phyloP scores from a whole-genome alignment of 1,140 invertebrate genomes.

The Trichomalopsis sarcophagae region DNA sequence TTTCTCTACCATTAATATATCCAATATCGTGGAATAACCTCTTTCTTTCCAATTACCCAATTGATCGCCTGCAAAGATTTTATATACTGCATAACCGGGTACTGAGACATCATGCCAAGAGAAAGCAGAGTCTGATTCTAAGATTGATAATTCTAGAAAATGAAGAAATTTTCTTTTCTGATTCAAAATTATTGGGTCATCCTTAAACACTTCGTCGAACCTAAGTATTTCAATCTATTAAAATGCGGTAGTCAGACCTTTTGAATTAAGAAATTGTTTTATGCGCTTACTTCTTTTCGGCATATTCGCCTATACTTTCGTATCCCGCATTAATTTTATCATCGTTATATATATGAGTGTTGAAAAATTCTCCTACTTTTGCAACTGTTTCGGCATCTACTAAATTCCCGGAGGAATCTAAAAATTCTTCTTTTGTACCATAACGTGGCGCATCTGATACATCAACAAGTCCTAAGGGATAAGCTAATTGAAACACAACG shows the following conservation, averaged over 20 bases:
- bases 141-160: constrained; percentile 74
- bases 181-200: constrained; percentile 50
- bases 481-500: constrained; percentile 79
- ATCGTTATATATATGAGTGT: constrained; percentile 51
- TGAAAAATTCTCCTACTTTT: constrained; percentile 57
- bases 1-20: constrained; percentile 75
- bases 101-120: constrained; percentile 77
- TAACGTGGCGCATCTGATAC: constrained; percentile 51
- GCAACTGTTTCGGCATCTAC: background rate
- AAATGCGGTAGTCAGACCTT: too few relatives aligned
- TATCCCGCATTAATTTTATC: constrained; percentile 48
- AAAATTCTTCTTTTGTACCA: constrained; percentile 73
- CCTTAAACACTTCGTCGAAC: constrained; percentile 50
- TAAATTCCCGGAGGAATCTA: constrained; percentile 63
- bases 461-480: constrained; percentile 64
- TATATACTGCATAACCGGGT: constrained; percentile 68
- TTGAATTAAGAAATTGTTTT: too few relatives aligned
- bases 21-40: constrained; percentile 77
- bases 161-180: constrained; percentile 67
- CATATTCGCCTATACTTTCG: constrained; percentile 72
- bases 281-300: constrained; percentile 64
- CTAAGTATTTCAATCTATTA: constrained; percentile 18
- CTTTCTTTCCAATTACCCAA: constrained; percentile 78
- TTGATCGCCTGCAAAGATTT: constrained; percentile 76
- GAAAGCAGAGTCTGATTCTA: constrained; percentile 76